A percentile compares a stretch with the other conserved stretches of the same genome.
phyloP scores from a whole-genome alignment of 23 tunicate genomes.

The Halocynthia roretzi region DNA sequence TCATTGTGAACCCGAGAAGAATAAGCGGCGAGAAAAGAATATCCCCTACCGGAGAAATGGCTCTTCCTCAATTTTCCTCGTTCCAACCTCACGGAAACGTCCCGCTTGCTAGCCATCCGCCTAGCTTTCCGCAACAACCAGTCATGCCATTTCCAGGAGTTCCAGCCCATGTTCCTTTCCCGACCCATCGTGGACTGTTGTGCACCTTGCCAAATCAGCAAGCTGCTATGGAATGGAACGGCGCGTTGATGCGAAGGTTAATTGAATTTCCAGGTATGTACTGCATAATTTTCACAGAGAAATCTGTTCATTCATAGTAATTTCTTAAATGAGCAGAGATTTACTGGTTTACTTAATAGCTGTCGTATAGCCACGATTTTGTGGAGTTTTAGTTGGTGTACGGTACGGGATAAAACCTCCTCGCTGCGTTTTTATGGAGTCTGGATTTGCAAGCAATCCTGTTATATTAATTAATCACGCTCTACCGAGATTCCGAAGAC shows the following conservation, averaged over 20 bases:
- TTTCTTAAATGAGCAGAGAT: no score
- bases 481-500: no score
- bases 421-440: no score
- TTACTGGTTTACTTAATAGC: no score
- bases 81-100: background rate
- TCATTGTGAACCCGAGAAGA: no score
- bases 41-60: background rate
- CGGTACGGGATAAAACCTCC: no score
- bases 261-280: conserved; percentile 14
- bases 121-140: background rate
- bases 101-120: background rate
- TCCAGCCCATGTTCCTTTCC: background rate
- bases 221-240: conserved; percentile 14
- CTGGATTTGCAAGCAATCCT: no score
- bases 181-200: conserved; percentile 2
- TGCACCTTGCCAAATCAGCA: background rate
- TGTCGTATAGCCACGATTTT: no score
- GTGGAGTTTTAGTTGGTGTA: no score
- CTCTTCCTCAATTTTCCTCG: background rate
- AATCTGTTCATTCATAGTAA: no score
- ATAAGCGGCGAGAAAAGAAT: background rate
- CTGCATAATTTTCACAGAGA: background rate
- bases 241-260: conserved; percentile 15
- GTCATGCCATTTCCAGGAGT: background rate
- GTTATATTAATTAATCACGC: no score